phyloP scores from a whole-genome alignment of 2,888 invertebrate species.

The Argyra leucocephala region DNA sequence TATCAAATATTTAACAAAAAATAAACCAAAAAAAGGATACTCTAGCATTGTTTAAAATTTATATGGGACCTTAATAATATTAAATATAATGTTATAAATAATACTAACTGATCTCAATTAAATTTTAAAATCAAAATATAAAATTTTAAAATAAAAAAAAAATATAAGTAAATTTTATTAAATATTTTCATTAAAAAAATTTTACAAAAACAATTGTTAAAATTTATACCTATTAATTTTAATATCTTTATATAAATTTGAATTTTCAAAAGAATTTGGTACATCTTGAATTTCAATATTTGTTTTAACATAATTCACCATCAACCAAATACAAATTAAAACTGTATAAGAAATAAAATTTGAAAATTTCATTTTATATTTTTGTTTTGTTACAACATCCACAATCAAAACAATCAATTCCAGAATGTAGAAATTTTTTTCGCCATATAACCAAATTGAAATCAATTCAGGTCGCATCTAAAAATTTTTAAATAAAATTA shows the following conservation, averaged over 20 bases:
- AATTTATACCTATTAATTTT: no score
- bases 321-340: slow-evolving; percentile 20
- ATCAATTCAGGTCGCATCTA: slow-evolving; percentile 31
- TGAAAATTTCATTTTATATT: slow-evolving; percentile 25
- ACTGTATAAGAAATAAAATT: slow-evolving; percentile 23
- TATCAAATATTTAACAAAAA: no score
- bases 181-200: no score
- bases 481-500: slow-evolving; percentile 14
- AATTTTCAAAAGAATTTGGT: slow-evolving; percentile 24
- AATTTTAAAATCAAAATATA: no score
- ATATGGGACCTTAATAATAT: no score
- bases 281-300: slow-evolving; percentile 29
- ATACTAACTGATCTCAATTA: no score
- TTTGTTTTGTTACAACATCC: slow-evolving; percentile 26
- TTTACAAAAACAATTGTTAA: no score
- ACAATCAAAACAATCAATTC: slow-evolving; percentile 29
- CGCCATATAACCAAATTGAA: slow-evolving; percentile 29
- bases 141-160: no score
- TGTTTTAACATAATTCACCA: slow-evolving; percentile 29
- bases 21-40: no score
- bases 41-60: no score
- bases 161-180: no score
- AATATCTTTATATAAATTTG: slow-evolving; percentile 21
- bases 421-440: slow-evolving; percentile 25
- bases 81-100: no score